Percentiles rank a stretch among this genome's conserved stretches.
These are phyloP conservation scores for Andrena dorsata DNA, from an alignment of 2,888 invertebrate species.

Conservation along the genomic window DNA sequence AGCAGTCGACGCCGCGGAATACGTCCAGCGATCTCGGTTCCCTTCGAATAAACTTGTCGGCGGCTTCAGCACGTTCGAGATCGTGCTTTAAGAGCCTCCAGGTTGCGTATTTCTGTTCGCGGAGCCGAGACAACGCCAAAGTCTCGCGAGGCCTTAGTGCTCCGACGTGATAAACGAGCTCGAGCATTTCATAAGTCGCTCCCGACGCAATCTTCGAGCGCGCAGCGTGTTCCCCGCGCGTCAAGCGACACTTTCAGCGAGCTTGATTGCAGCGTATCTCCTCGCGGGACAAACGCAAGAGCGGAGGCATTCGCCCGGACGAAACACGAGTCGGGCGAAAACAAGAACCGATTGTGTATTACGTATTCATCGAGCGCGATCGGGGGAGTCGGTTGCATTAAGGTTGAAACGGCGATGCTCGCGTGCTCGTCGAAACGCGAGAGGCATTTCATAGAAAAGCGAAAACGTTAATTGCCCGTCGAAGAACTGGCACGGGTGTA, in stretches of 20 bases:
- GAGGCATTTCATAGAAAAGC: constrained; percentile 23
- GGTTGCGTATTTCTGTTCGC: constrained; percentile 36
- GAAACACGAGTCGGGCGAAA: not conserved
- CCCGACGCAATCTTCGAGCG: constrained; percentile 26
- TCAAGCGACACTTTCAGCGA: constrained; percentile 43
- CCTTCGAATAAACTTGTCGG: constrained; percentile 1
- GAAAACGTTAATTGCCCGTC: constrained; percentile 57
- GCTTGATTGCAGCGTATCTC: constrained; percentile 10
- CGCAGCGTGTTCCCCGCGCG: not conserved
- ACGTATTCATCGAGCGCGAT: not conserved
- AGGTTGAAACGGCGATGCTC: not conserved
- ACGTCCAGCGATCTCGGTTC: not conserved
- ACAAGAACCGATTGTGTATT: not conserved
- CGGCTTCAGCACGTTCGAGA: not conserved
- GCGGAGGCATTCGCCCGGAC: not conserved
- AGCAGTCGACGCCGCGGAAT: not conserved
- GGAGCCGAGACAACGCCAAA: constrained; percentile 3
- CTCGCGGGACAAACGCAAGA: not conserved
- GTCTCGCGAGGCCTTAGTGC: constrained; percentile 24
- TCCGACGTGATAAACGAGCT: constrained; percentile 43
- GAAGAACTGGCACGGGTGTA: constrained; percentile 26
- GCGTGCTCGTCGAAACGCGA: constrained; percentile 5
- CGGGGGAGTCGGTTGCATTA: not conserved
- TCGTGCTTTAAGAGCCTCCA: constrained; percentile 9
- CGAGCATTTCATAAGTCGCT: constrained; percentile 28